Evolutionary conservation across 1,140 invertebrate species (phyloP).

Genomic region (Acromyrmex charruanus): DNA sequence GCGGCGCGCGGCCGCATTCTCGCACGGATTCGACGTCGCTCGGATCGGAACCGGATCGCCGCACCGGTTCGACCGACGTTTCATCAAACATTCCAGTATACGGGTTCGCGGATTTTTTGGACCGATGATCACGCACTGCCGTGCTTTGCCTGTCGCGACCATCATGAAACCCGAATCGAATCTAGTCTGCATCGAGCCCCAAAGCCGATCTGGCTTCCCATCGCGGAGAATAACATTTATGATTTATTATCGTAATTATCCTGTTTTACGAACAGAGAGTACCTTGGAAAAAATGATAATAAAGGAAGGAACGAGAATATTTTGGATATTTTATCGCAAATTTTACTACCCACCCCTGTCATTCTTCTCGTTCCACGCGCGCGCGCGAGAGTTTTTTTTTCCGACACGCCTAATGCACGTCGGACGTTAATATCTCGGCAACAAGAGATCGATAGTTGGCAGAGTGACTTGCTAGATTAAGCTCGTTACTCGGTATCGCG

Average conservation of each 20-base stretch:
- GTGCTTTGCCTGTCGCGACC: neutral
- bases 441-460: constrained; percentile 36
- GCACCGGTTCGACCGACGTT: constrained; percentile 20
- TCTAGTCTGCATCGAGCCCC: neutral
- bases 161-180: neutral
- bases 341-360: neutral
- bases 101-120: constrained; percentile 24
- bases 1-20: constrained; percentile 43
- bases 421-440: constrained; percentile 19
- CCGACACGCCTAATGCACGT: neutral
- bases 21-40: constrained; percentile 43
- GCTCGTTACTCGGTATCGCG: constrained; percentile 58
- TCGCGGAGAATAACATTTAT: neutral
- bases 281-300: neutral
- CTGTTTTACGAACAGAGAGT: neutral
- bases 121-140: neutral
- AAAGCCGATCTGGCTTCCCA: neutral
- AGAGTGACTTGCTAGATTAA: constrained; percentile 62
- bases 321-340: neutral
- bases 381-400: neutral
- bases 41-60: constrained; percentile 53
- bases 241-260: neutral
- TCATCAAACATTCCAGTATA: constrained; percentile 54
- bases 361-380: neutral
- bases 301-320: neutral